A percentile compares a stretch with the other conserved stretches of the same genome.
Evolutionary conservation across 2,888 invertebrate genomes (phyloP).

Genomic region (Thymelicus sylvestris): DNA sequence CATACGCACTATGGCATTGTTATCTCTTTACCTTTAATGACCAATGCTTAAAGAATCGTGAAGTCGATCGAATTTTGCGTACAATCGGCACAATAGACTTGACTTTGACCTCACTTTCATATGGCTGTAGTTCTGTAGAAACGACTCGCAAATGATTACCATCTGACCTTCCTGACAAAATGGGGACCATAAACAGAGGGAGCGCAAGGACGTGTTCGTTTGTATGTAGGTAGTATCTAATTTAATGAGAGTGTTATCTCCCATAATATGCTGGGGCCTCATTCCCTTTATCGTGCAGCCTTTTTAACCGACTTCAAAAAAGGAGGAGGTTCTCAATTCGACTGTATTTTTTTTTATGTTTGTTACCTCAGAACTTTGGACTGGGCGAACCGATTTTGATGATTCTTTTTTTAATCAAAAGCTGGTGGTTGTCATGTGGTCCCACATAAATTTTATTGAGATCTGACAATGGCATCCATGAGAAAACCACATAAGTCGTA

Average conservation of each 20-base stretch:
- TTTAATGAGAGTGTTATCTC: background rate
- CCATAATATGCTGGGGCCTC: background rate
- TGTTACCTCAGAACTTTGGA: too few relatives aligned
- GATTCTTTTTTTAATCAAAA: too few relatives aligned
- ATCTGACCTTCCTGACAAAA: conserved; percentile 13
- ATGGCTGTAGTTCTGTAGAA: background rate
- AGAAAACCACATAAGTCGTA: too few relatives aligned
- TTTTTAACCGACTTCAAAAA: too few relatives aligned
- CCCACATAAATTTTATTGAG: too few relatives aligned
- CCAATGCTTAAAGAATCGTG: background rate
- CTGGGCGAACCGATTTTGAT: too few relatives aligned
- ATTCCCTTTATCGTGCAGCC: background rate
- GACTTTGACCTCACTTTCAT: conserved; percentile 17
- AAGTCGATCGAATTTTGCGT: background rate
- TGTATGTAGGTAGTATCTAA: background rate
- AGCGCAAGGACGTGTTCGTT: background rate
- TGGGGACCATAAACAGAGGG: conserved; percentile 2
- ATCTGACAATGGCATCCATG: too few relatives aligned
- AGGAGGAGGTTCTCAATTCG: too few relatives aligned
- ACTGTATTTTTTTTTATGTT: too few relatives aligned
- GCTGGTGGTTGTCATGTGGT: too few relatives aligned
- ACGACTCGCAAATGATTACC: conserved; percentile 9
- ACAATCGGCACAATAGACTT: background rate
- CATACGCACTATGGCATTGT: too few relatives aligned
- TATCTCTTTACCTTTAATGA: too few relatives aligned